phyloP scores from a whole-genome alignment of 1,140 invertebrate species.

The Choristoneura fumiferana region DNA sequence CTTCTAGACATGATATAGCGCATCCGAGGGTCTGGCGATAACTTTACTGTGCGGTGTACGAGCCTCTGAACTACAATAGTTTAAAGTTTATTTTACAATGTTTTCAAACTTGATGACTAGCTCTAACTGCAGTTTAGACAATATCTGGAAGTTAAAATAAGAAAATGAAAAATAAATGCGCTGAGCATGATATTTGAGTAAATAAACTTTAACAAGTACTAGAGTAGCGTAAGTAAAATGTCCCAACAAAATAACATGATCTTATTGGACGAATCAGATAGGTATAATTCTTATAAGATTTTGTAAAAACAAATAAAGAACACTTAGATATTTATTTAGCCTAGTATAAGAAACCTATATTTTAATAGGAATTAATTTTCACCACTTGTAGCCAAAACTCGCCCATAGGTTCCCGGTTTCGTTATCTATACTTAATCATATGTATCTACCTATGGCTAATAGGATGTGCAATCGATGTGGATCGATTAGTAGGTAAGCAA shows the following conservation, averaged over 20 bases:
- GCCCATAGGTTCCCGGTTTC: too few species aligned
- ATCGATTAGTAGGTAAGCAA: too few species aligned
- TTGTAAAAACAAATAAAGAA: too few species aligned
- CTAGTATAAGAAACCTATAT: too few species aligned
- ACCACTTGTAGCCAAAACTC: too few species aligned
- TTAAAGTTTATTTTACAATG: not conserved
- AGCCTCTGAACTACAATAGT: not conserved
- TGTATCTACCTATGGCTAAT: too few species aligned
- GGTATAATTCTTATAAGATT: constrained; percentile 6
- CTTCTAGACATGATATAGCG: constrained; percentile 65
- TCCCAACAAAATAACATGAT: not conserved
- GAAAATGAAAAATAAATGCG: constrained; percentile 9
- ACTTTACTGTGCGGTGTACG: not conserved
- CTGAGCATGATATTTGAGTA: not conserved
- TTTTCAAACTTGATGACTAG: not conserved
- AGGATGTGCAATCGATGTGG: too few species aligned
- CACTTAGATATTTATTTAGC: too few species aligned
- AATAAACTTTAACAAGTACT: constrained; percentile 15
- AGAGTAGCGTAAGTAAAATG: too few species aligned
- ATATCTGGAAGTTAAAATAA: constrained; percentile 6
- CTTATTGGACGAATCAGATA: not conserved
- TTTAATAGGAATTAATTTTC: too few species aligned
- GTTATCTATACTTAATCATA: too few species aligned
- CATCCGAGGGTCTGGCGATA: constrained; percentile 32
- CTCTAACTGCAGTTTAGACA: constrained; percentile 4